Evolutionary conservation across 1,140 invertebrate species (phyloP), one percentile per base, ranked within the genome.

Genomic region (Lucilia sericata): DNA sequence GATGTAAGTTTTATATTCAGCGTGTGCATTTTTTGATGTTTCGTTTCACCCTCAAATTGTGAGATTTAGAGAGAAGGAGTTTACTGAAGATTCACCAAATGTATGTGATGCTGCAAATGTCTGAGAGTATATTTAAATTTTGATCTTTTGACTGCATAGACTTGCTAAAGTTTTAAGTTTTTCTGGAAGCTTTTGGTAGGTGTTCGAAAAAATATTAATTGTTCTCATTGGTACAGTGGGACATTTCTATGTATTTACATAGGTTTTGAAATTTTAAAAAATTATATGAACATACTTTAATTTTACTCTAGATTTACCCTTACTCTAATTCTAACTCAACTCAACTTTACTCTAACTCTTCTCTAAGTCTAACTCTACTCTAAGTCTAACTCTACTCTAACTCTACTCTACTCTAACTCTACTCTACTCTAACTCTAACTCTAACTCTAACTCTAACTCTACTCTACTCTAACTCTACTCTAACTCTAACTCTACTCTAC

Each of bases 101-200:
- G 19, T 19, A 42, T 75, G 75, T 55, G 51, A 12, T 55, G 51
- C 51, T 42, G 13, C 51, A 55, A 42, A n/a, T 55, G 51, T n/a
- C 12, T 55, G 9, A 14, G 51, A 17, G 51, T 55, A 5, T 55
- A 17, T 25, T 70, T 70, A 8, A 70, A 70, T 78, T 19, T 19
- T 49, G n/a, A 80, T 25, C 19, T 51, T 49, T 25, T 42, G 21
- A 42, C 25, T 21, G 76, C 42, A 25, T n/a, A 25, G 19, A 42
- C 76, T 21, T 49, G n/a, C 21, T 51, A 80, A 80, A 80, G 76
- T 80, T 47, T 80, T 80, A 42, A 80, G 76, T 80, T 80, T 80
- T 80, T 80, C 76, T 80, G 76, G 76, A 80, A 80, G 76, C 76
- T 80, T 51, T 49, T 80, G 9, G 42, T 21, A 51, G 42, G 76